Conservation (phyloP, 2,113 vertebrate species). For the Arenaria interpres region DNA sequence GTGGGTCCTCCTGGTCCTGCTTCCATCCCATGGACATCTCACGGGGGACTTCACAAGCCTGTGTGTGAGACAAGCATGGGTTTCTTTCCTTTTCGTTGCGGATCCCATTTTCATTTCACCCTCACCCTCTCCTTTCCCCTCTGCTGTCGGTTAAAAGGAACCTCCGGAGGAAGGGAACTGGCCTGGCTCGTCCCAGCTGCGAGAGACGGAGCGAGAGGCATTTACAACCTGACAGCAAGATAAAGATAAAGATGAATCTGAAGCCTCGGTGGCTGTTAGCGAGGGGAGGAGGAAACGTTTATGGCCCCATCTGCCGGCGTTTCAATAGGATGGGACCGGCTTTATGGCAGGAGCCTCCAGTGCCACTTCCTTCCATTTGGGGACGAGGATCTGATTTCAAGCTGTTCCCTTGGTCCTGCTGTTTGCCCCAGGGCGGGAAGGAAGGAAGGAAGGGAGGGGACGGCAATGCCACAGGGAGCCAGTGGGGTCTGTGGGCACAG, state of each 20-base stretch:
- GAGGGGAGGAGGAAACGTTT: constrained; percentile 76
- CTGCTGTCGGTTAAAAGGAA: constrained; percentile 40
- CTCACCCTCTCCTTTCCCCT: background rate
- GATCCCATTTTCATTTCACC: background rate
- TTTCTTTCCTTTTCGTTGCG: background rate
- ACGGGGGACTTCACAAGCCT: background rate
- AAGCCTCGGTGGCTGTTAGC: constrained; percentile 60
- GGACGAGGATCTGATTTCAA: constrained; percentile 70
- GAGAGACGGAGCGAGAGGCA: constrained; percentile 69
- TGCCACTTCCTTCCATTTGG: constrained; percentile 74
- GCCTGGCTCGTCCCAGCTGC: constrained; percentile 67
- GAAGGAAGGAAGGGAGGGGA: constrained; percentile 50
- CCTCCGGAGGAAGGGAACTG: constrained; percentile 62
- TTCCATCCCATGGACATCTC: background rate
- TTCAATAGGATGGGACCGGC: constrained; percentile 67
- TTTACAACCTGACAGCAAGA: constrained; percentile 78
- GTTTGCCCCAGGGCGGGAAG: constrained; percentile 56
- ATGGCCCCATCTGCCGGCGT: constrained; percentile 75
- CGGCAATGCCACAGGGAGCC: background rate
- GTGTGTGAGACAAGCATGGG: fast-evolving
- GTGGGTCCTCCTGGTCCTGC: background rate
- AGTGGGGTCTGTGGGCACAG: background rate
- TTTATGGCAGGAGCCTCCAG: constrained; percentile 73
- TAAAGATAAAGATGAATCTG: constrained; percentile 74
- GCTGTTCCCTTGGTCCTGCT: constrained; percentile 67